Base-by-base conservation (phyloP, 1,140 invertebrate species). In the Hypsibius dujardini region DNA sequence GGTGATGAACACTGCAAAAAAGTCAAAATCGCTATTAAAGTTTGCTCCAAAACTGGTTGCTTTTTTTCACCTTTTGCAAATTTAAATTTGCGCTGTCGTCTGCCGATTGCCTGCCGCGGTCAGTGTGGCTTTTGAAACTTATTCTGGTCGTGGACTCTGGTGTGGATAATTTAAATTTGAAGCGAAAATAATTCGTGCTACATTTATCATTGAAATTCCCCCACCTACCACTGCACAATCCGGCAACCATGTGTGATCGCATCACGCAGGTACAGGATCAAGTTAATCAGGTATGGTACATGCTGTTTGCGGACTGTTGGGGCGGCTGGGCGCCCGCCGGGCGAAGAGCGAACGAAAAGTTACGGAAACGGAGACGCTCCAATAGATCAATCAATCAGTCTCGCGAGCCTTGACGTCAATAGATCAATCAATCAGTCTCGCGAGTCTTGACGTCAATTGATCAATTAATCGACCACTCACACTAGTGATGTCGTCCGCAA, bases 201-300 rank as follows among this genome's bases (percentile, higher is more conserved):
- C 50, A 56, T 56, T n/a, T 56, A 56, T n/a, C 7, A 7, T 15
- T 7, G 45, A 3, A 7, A 45, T 7, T 67, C 62, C 62, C 45
- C 62, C 7, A 15, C 42, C 62, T 42, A 15, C 62, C 28, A 28
- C 28, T 28, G 28, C 28, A 28, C 28, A 28, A 28, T 28, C 28
- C 28, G 28, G 28, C 28, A 28, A 67, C 62, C 62, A 67, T 67
- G 62, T 67, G 62, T 42, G 62, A 67, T 45, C 62, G 62, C 42
- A 45, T 67, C 12, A 67, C 62, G 3, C 62, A 67, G 45, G 62
- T 67, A 7, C 62, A 67, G 62, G 62, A 67, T 42, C 62, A 67
- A 45, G 45, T 67, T 7, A 67, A 67, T 42, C 62, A 67, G 62
- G 7, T 56, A 56, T 0, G 50, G 50, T 56, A 56, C n/a, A 56